Percentiles rank a stretch among this genome's conserved stretches.
phyloP scores from a whole-genome alignment of 2,888 invertebrate genomes.

The Acleris sparsana region DNA sequence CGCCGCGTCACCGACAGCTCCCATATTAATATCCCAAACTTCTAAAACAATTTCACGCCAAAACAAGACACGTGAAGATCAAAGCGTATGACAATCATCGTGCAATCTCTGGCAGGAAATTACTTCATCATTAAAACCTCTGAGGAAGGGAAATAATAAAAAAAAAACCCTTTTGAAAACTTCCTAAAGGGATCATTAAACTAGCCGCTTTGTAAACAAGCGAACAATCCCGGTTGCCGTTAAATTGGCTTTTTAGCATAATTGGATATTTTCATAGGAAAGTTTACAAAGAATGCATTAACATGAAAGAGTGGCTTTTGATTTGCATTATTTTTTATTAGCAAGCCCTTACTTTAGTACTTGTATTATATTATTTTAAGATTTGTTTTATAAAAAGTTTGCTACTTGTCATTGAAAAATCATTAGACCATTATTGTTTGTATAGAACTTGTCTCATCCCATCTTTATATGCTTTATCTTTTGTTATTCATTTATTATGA shows the following conservation, averaged over 20 bases:
- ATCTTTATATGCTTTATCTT: too few species aligned
- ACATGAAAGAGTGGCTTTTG: not conserved
- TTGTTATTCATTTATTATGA: too few species aligned
- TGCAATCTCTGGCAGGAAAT: conserved; percentile 70
- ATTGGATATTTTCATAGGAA: conserved; percentile 63
- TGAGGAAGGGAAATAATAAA: conserved; percentile 51
- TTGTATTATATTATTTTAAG: not conserved
- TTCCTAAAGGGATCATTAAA: conserved; percentile 58
- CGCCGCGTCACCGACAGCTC: too few species aligned
- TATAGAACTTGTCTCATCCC: too few species aligned
- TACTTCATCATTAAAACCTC: conserved; percentile 57
- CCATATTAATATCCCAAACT: too few species aligned
- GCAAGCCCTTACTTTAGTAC: not conserved
- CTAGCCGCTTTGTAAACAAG: conserved; percentile 59
- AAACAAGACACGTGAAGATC: conserved; percentile 22
- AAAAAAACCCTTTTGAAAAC: conserved; percentile 49
- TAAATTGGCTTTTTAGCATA: conserved; percentile 66
- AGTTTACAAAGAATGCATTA: conserved; percentile 42
- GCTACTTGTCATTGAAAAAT: too few species aligned
- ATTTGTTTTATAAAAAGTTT: too few species aligned
- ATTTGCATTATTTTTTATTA: not conserved
- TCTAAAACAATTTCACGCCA: conserved; percentile 4
- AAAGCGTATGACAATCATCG: conserved; percentile 29
- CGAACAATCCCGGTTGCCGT: conserved; percentile 54
- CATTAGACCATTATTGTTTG: too few species aligned